phyloP scores from a whole-genome alignment of 2,797 vertebrate species.

The Florisuga fusca region DNA sequence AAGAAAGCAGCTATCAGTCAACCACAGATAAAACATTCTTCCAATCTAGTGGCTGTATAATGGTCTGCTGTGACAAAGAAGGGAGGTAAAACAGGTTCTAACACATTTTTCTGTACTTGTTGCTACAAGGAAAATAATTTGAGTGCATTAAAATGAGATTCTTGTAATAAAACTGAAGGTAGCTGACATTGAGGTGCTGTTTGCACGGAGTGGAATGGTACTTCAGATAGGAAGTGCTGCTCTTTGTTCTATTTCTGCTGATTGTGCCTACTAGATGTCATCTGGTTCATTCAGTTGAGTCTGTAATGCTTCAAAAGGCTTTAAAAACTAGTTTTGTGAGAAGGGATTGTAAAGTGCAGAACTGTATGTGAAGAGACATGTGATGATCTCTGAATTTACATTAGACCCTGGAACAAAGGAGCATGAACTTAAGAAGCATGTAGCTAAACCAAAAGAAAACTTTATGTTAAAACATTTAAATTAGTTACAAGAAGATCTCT shows the following conservation, averaged over 20 bases:
- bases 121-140: neutral
- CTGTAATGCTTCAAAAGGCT: neutral
- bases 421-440: neutral
- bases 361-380: neutral
- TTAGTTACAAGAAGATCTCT: neutral
- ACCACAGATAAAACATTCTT: neutral
- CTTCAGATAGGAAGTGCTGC: neutral
- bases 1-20: neutral
- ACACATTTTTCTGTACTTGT: neutral
- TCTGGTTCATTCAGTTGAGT: neutral
- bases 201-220: neutral
- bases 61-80: neutral
- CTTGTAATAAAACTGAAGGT: neutral
- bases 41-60: neutral
- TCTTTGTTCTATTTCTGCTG: neutral
- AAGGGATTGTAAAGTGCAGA: neutral
- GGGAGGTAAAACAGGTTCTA: neutral
- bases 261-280: neutral
- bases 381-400: neutral
- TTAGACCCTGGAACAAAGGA: neutral
- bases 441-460: neutral
- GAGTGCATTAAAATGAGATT: neutral
- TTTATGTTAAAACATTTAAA: neutral
- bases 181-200: neutral
- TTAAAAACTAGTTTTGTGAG: neutral